Base-by-base conservation (phyloP, 2,888 invertebrate genomes). In the Pegoplata infirma region DNA sequence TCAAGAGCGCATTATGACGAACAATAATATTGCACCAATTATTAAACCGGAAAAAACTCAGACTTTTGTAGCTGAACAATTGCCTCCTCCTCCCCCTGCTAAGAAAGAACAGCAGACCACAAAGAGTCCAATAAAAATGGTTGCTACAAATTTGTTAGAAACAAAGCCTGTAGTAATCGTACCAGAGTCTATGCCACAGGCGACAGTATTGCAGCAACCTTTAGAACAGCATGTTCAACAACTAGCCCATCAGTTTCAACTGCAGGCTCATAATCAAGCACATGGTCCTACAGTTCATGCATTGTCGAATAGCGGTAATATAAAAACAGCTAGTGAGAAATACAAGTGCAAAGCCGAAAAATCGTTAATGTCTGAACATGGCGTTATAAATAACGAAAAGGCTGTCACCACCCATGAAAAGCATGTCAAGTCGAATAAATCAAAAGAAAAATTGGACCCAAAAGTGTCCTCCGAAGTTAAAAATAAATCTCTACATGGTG, bases 331-430 rank as follows among this genome's bases (percentile, higher is more conserved):
- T 8, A 68, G 67, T 14, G 83, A 83, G 3, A 82, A 82, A 14
- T 82, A 80, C 25, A 69, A 76, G 66, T 67, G 78, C 73, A 59
- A 82, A 81, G 53, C 82, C 36, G 72, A 83, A 80, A 71, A 81
- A 76, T 56, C 55, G n/a, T 19, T 59, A n/a, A n/a, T n/a, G n/a
- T n/a, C n/a, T 5, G 79, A 79, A 1, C 61, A 71, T 10, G 21
- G 10, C 55, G n/a, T 36, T 36, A 5, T 61, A n/a, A 72, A 16
- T 6, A 75, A 14, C 16, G 79, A 79, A 44, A 67, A 71, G 40
- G 16, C 71, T 5, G 3, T 10, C 3, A 5, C 36, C 0, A 12
- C 46, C 12, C 69, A 75, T 14, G 79, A 79, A 51, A 79, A 79
- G 23, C 79, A 79, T 40, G 16, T 46, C 8, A 79, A 79, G 67